phyloP scores from a whole-genome alignment of 2,797 vertebrate species.

The Pygocentrus nattereri region DNA sequence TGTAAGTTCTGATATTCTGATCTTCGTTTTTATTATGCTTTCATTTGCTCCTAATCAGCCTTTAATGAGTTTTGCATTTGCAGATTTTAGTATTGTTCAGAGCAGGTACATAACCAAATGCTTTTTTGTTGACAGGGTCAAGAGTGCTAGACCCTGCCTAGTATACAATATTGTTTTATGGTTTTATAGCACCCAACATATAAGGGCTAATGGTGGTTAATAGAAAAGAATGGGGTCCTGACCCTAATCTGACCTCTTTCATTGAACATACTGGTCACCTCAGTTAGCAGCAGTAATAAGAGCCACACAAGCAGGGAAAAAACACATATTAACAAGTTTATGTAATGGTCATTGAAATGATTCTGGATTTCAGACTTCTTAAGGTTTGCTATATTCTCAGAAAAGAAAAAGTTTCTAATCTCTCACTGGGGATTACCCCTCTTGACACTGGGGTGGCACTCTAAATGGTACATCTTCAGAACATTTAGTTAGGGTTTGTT shows the following conservation, averaged over 20 bases:
- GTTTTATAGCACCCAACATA: conserved; percentile 10
- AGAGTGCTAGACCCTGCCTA: neutral
- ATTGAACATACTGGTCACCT: neutral
- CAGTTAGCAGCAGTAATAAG: neutral
- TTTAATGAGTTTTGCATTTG: neutral
- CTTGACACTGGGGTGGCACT: too few species aligned
- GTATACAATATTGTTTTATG: neutral
- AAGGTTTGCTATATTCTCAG: too few species aligned
- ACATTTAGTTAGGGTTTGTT: too few species aligned
- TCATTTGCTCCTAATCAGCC: too few species aligned
- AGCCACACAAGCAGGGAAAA: neutral
- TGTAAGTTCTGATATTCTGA: too few species aligned
- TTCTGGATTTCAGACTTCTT: neutral
- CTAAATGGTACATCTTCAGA: too few species aligned
- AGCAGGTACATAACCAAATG: neutral
- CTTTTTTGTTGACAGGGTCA: neutral
- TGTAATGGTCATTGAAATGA: neutral
- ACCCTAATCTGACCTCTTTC: conserved; percentile 1
- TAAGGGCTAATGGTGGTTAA: conserved; percentile 17
- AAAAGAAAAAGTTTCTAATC: too few species aligned
- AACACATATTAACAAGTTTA: neutral
- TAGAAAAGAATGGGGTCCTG: neutral
- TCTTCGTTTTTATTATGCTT: neutral
- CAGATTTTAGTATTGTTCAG: neutral
- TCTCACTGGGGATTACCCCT: too few species aligned